Percentiles rank a stretch among this genome's conserved stretches.
Evolutionary conservation across 2,888 invertebrate genomes (phyloP).

Genomic region (Rhabditophanes sp.): DNA sequence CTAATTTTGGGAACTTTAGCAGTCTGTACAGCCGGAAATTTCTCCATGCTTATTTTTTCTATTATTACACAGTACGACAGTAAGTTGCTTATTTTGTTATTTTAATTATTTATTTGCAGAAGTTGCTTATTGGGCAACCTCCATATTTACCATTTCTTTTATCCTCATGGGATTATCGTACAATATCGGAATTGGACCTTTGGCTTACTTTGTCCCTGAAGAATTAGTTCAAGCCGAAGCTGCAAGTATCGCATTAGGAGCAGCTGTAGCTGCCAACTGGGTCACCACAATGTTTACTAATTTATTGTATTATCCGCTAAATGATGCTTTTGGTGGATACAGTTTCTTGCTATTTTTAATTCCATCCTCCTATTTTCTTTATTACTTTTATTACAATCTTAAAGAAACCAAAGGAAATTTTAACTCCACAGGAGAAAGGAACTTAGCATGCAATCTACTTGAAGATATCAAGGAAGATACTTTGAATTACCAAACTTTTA

Average conservation of each 20-base stretch:
- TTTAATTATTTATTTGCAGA: slow-evolving; percentile 7
- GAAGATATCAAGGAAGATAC: too few species aligned
- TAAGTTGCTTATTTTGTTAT: slow-evolving; percentile 3
- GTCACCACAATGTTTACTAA: slow-evolving; percentile 25
- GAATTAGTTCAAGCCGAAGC: slow-evolving; percentile 22
- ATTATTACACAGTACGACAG: slow-evolving; percentile 15
- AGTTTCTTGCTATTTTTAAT: slow-evolving; percentile 32
- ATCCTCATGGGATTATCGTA: slow-evolving; percentile 34
- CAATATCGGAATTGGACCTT: slow-evolving; percentile 33
- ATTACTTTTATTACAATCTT: too few species aligned
- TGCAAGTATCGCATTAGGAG: slow-evolving; percentile 13
- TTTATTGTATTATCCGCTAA: slow-evolving; percentile 29
- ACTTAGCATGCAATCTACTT: too few species aligned
- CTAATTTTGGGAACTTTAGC: slow-evolving; percentile 26
- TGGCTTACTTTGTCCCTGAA: slow-evolving; percentile 30
- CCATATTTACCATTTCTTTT: slow-evolving; percentile 25
- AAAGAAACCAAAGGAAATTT: too few species aligned
- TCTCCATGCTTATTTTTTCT: slow-evolving; percentile 22
- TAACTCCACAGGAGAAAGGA: too few species aligned
- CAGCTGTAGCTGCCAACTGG: slow-evolving; percentile 33
- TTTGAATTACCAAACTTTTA: too few species aligned
- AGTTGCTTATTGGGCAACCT: slow-evolving; percentile 1
- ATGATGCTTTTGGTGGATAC: slow-evolving; percentile 27
- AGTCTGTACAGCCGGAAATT: slow-evolving; percentile 24
- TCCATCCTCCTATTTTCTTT: too few species aligned